Conservation (phyloP, 2,113 vertebrate genomes). For the Cettia cetti region DNA sequence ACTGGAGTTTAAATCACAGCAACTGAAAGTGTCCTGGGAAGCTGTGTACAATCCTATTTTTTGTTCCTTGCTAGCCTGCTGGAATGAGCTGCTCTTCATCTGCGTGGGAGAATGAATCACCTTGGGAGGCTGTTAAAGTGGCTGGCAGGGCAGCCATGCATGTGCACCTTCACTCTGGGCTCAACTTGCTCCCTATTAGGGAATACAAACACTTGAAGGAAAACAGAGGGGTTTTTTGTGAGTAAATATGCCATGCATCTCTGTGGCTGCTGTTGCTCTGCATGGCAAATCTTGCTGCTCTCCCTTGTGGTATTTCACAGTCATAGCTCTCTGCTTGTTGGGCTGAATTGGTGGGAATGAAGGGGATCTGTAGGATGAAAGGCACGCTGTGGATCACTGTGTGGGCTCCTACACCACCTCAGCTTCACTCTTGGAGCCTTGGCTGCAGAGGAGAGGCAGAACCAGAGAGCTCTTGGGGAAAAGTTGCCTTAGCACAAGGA, state of each 20-base stretch:
- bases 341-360: neutral
- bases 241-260: neutral
- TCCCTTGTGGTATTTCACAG: neutral
- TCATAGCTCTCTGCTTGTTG: neutral
- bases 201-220: neutral
- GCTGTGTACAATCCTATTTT: neutral
- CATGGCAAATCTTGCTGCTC: neutral
- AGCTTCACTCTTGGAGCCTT: neutral
- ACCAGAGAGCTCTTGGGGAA: neutral
- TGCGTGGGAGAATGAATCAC: neutral
- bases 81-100: neutral
- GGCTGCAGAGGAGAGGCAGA: neutral
- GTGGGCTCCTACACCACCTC: neutral
- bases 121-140: neutral
- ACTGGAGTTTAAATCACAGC: neutral
- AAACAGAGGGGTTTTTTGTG: neutral
- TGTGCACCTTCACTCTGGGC: neutral
- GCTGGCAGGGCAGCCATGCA: neutral
- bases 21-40: neutral
- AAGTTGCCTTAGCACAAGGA: neutral
- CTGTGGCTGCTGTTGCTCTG: neutral
- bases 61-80: neutral
- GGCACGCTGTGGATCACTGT: fast-evolving
- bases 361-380: neutral
- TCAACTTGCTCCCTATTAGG: neutral